These are phyloP conservation scores for Spialia ferax DNA, from an alignment of 2,888 invertebrate genomes.

Conservation along the genomic window DNA sequence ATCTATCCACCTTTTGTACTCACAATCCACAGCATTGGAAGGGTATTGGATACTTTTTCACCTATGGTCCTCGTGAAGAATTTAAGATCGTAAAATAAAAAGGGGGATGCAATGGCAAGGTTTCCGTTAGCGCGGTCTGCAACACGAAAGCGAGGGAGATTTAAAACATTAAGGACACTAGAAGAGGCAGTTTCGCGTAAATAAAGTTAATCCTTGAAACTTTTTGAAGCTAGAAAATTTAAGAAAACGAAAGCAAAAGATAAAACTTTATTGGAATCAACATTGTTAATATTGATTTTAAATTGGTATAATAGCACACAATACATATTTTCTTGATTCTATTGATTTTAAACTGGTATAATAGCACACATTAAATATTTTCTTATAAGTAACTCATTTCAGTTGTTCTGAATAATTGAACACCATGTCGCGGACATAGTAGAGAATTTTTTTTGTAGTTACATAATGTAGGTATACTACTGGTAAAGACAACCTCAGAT, in stretches of 20 bases:
- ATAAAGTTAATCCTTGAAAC: background rate
- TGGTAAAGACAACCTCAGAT: no score
- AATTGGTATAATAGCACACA: no score
- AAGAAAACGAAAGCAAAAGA: no score
- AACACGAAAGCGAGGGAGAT: constrained; percentile 36
- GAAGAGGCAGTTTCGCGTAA: constrained; percentile 42
- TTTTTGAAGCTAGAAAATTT: no score
- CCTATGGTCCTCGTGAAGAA: constrained; percentile 80
- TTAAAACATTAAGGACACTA: constrained; percentile 36
- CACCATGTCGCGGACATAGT: no score
- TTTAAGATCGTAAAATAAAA: constrained; percentile 85
- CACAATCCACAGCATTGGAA: constrained; percentile 59
- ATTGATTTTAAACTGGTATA: no score
- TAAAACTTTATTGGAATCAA: no score
- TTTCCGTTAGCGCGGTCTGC: constrained; percentile 45
- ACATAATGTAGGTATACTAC: background rate
- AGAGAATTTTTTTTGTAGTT: background rate
- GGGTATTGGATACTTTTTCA: constrained; percentile 68
- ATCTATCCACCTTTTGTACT: constrained; percentile 58
- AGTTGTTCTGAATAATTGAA: no score
- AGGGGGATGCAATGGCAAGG: constrained; percentile 54
- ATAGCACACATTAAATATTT: no score
- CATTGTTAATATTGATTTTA: no score
- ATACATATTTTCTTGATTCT: no score
- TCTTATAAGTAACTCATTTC: no score